These are phyloP conservation scores for Cremastinae sp. DNA, from an alignment of 2,888 invertebrate species.

Conservation along the genomic window DNA sequence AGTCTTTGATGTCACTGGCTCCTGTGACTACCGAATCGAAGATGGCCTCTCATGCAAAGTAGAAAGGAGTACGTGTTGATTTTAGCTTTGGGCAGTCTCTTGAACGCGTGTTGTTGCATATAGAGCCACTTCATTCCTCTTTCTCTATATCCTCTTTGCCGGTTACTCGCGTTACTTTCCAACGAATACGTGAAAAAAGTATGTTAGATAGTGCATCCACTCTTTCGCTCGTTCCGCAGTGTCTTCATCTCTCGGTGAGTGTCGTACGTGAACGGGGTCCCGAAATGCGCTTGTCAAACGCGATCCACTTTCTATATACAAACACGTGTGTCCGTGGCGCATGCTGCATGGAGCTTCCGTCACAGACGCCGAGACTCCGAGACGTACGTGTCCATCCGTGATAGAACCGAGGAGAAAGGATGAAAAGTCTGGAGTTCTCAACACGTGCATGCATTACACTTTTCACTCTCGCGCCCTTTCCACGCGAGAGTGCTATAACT, in stretches of 20 bases:
- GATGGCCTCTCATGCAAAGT: no score
- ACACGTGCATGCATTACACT: slow-evolving; percentile 30
- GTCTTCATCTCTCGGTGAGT: slow-evolving; percentile 38
- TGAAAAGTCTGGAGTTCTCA: slow-evolving; percentile 16
- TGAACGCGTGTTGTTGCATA: slow-evolving; percentile 40
- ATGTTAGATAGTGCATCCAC: slow-evolving; percentile 55
- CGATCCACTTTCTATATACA: slow-evolving; percentile 35
- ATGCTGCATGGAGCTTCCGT: slow-evolving; percentile 41
- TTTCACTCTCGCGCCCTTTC: not conserved
- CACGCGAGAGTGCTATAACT: slow-evolving; percentile 18
- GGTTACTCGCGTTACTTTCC: slow-evolving; percentile 50
- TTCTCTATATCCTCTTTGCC: slow-evolving; percentile 19
- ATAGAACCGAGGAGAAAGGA: not conserved
- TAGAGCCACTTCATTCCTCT: slow-evolving; percentile 18
- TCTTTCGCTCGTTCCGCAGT: slow-evolving; percentile 51
- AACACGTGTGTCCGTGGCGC: slow-evolving; percentile 9
- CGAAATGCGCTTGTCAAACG: slow-evolving; percentile 63
- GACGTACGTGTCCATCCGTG: slow-evolving; percentile 51
- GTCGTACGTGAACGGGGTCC: slow-evolving; percentile 62
- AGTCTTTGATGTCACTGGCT: no score
- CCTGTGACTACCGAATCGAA: no score
- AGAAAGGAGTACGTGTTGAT: no score
- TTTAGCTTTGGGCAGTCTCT: slow-evolving; percentile 12
- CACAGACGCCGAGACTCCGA: slow-evolving; percentile 48
- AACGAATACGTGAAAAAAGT: slow-evolving; percentile 61